phyloP scores from a whole-genome alignment of 2,888 invertebrate genomes.

The Drosophila meridiana region DNA sequence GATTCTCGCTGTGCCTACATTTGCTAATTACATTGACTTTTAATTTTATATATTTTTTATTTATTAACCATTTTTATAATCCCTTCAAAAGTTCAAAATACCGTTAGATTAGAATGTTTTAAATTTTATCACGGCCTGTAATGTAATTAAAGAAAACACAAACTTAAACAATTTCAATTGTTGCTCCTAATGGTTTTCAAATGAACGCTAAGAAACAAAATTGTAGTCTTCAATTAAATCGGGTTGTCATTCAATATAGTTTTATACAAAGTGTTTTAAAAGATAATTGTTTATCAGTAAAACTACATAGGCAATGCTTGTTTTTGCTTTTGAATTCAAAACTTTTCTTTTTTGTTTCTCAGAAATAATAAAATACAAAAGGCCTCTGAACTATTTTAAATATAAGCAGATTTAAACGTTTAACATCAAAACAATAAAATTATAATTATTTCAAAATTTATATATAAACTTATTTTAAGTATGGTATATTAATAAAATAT shows the following conservation, averaged over 20 bases:
- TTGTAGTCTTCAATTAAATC: background rate
- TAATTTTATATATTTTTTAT: constrained; percentile 5
- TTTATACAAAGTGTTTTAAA: constrained; percentile 7
- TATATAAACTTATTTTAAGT: constrained; percentile 38
- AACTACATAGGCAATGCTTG: constrained; percentile 28
- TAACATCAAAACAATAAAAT: constrained; percentile 68
- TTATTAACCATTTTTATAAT: background rate
- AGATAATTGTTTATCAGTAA: background rate
- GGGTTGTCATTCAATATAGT: constrained; percentile 10
- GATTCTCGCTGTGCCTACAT: constrained; percentile 43
- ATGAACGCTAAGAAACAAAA: background rate
- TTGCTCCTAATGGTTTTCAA: background rate
- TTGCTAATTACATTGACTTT: constrained; percentile 25
- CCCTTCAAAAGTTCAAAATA: constrained; percentile 21
- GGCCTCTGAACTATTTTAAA: constrained; percentile 27
- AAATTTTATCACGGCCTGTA: constrained; percentile 8
- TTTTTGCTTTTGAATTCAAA: constrained; percentile 9
- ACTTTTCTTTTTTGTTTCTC: constrained; percentile 14
- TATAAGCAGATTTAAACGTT: constrained; percentile 46
- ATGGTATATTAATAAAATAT: constrained; percentile 47
- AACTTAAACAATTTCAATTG: background rate
- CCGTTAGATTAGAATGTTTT: constrained; percentile 4
- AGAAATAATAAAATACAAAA: constrained; percentile 34
- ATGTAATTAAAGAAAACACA: background rate
- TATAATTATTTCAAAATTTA: constrained; percentile 63